Conservation (phyloP, 2,113 vertebrate genomes). For the Craseonycteris thonglongyai region DNA sequence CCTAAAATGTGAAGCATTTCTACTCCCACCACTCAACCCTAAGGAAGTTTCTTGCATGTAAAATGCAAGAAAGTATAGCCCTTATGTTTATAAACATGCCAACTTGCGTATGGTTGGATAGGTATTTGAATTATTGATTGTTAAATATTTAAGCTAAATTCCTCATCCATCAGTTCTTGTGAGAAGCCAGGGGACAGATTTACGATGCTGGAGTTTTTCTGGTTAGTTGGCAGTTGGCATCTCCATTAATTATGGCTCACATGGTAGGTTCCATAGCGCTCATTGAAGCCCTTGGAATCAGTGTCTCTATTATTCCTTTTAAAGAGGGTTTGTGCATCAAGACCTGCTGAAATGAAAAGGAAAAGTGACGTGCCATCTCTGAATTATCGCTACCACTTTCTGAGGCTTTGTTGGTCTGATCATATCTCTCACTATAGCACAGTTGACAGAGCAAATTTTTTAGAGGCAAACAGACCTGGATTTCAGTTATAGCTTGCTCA, state of each 20-base stretch:
- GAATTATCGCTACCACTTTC: neutral
- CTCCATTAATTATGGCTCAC: slow-evolving; percentile 82
- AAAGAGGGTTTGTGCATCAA: slow-evolving; percentile 73
- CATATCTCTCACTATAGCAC: neutral
- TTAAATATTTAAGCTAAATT: slow-evolving; percentile 84
- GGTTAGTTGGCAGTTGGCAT: slow-evolving; percentile 83
- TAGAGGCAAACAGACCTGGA: neutral
- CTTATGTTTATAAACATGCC: slow-evolving; percentile 83
- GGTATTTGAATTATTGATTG: slow-evolving; percentile 85
- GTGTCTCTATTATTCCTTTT: slow-evolving; percentile 73
- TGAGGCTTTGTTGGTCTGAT: neutral
- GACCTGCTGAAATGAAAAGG: neutral
- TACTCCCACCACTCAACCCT: neutral
- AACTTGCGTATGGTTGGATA: slow-evolving; percentile 79
- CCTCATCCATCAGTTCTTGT: slow-evolving; percentile 80
- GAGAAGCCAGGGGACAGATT: slow-evolving; percentile 81
- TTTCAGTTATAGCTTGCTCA: neutral
- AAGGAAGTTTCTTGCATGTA: slow-evolving; percentile 36
- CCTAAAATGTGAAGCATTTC: neutral
- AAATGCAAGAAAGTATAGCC: slow-evolving; percentile 67
- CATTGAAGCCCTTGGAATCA: slow-evolving; percentile 66
- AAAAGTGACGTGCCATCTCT: neutral
- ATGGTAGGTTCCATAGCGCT: slow-evolving; percentile 60
- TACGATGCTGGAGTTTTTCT: slow-evolving; percentile 79
- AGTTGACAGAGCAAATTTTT: neutral